Evolutionary conservation across 2,888 invertebrate genomes (phyloP).

Genomic region (Sminthurides aquaticus): DNA sequence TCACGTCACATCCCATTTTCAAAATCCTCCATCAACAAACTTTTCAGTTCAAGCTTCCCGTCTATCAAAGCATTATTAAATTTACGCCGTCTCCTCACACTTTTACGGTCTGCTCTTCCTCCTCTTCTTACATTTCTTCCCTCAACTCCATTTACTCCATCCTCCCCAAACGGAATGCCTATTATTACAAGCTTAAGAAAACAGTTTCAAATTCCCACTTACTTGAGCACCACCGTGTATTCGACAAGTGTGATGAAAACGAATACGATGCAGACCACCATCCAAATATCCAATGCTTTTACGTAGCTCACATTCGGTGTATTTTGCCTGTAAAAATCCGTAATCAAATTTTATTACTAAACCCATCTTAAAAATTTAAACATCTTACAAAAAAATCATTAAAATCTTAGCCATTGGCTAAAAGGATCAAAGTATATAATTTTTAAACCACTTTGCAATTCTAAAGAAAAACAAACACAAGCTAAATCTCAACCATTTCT

Average conservation of each 20-base stretch:
- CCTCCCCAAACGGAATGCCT: not conserved
- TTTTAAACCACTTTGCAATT: too few species aligned
- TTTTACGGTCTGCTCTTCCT: too few species aligned
- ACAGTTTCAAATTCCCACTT: slow-evolving; percentile 15
- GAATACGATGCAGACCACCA: slow-evolving; percentile 42
- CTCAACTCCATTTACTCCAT: too few species aligned
- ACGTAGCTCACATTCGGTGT: slow-evolving; percentile 42
- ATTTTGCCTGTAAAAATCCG: slow-evolving; percentile 39
- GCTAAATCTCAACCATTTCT: too few species aligned
- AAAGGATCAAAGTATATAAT: too few species aligned
- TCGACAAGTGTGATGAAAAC: slow-evolving; percentile 42
- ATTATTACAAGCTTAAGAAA: not conserved
- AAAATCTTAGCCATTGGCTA: too few species aligned
- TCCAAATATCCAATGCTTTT: slow-evolving; percentile 42
- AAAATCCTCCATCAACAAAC: not conserved
- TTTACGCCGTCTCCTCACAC: too few species aligned
- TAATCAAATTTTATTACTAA: too few species aligned
- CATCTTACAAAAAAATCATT: too few species aligned
- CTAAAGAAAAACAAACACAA: too few species aligned
- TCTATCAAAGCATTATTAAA: not conserved
- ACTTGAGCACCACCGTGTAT: slow-evolving; percentile 43
- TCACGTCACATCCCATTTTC: not conserved
- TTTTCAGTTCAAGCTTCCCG: not conserved
- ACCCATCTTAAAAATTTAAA: too few species aligned
- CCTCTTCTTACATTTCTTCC: too few species aligned